Conservation (phyloP, 2,888 invertebrate genomes). For the Epirrita christyi region DNA sequence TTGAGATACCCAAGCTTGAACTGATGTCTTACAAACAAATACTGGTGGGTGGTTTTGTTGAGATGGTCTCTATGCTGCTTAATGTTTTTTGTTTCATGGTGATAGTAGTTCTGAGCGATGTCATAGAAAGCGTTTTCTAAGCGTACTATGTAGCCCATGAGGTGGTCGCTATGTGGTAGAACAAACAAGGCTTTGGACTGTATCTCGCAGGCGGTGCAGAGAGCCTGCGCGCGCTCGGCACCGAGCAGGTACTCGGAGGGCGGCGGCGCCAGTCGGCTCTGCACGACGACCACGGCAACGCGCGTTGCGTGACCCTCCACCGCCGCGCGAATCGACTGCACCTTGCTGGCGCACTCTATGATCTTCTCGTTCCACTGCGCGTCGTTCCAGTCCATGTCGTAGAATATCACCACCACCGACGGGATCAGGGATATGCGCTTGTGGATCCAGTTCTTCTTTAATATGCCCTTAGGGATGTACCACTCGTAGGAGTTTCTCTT, state of each 20-base stretch:
- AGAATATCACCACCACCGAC: constrained; percentile 96
- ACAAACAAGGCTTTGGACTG: constrained; percentile 97
- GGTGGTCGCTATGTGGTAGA: constrained; percentile 95
- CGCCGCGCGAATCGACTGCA: constrained; percentile 91
- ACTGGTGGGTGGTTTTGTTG: constrained; percentile 95
- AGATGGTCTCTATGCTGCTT: constrained; percentile 96
- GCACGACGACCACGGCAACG: constrained; percentile 95
- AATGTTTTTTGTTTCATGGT: constrained; percentile 93
- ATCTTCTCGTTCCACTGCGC: constrained; percentile 97
- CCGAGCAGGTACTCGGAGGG: constrained; percentile 93
- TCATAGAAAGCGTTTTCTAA: constrained; percentile 97
- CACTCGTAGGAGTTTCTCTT: constrained; percentile 96
- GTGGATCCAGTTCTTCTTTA: constrained; percentile 97
- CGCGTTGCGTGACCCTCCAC: constrained; percentile 90
- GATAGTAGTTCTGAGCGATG: constrained; percentile 96
- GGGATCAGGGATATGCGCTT: constrained; percentile 96
- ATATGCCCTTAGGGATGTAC: constrained; percentile 97
- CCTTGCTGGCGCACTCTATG: constrained; percentile 95
- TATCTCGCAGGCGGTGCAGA: constrained; percentile 96
- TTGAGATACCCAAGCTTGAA: constrained; percentile 98
- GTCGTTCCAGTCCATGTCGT: constrained; percentile 99
- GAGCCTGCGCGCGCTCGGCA: constrained; percentile 94
- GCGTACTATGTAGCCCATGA: constrained; percentile 89
- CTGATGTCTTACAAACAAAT: constrained; percentile 97
- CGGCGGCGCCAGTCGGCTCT: constrained; percentile 91